Base-by-base conservation (phyloP, 2,113 vertebrate species). In the Melospiza melodia region DNA sequence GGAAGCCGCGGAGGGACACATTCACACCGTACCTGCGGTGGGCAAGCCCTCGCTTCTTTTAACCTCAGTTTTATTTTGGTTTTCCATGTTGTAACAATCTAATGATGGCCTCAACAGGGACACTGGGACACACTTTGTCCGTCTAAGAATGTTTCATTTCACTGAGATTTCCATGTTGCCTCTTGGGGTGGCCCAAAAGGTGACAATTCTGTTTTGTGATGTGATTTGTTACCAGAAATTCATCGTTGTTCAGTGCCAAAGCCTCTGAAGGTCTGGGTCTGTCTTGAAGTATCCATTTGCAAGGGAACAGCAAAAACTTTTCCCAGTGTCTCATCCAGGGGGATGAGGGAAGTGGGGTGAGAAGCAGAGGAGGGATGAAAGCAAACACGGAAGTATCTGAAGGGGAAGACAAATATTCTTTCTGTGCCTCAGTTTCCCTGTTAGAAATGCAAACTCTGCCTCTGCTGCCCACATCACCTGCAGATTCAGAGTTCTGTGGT, bases 301-400 rank as follows among this genome's bases (percentile, higher is more conserved):
- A 37, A 80, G 22, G 43, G 30, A 59, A 87, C 23, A 65, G 39
- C 20, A 54, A 77, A 77, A 77, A 15, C 19, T 5, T 59, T 59
- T 35, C 18, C 67, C 5, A 21, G 6, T 43, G 17, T 72, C 43
- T 72, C 19, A 35, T 58, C 24, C 24, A 18, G 16, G 43, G 35
- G 30, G 10, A 2, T 4, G 41, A 90, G 33, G 33, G 66, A 73
- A n/a, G 5, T 0, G 0, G 33, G 6, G 9, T 63, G 49, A 55
- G 35, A 51, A 65, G 33, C 4, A 3, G 43, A 54, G 55, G 14
- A 61, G 18, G 15, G 5, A 16, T 39, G 19, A 55, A 8, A 43
- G 19, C 14, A 19, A 72, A 18, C 5, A 4, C 11, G n/a, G n/a
- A n/a, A n/a, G 0, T 48, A 23, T 27, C 58, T 77, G 35, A 43